Percentiles rank a stretch among this genome's conserved stretches.
Conservation (phyloP, 2,113 vertebrate species). For the Rhinopomastus cyanomelas region DNA sequence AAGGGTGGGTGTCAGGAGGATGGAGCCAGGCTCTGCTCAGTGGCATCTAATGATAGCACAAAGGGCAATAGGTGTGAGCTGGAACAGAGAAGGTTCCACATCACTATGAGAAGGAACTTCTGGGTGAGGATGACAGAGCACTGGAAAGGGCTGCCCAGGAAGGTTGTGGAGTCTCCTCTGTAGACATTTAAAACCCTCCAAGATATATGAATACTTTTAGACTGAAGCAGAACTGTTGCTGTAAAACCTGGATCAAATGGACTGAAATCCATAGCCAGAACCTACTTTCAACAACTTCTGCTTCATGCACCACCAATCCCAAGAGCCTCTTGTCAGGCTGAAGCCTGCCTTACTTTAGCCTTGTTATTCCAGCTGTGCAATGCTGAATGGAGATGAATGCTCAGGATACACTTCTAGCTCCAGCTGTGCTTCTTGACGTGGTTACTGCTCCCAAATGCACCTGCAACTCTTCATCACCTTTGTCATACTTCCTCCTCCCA, state of each 20-base stretch:
- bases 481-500: not conserved
- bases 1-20: no score
- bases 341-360: not conserved
- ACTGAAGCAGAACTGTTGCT: not conserved
- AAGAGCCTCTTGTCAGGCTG: not conserved
- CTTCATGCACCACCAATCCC: not conserved
- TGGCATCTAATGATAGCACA: no score
- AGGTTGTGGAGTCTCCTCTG: no score
- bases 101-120: no score
- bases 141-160: no score
- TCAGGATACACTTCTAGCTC: not conserved
- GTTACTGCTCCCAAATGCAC: not conserved
- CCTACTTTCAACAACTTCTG: not conserved
- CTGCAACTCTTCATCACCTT: constrained; percentile 18
- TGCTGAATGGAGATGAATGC: not conserved
- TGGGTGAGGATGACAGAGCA: no score
- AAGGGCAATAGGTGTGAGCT: no score
- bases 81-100: no score
- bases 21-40: no score
- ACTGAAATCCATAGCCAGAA: not conserved
- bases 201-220: not conserved
- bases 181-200: no score
- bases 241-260: not conserved
- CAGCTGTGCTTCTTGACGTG: not conserved
- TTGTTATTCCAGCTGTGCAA: not conserved